Evolutionary conservation across 1,140 invertebrate species (phyloP).

Genomic region (Pseudomyrmex cubaensis): DNA sequence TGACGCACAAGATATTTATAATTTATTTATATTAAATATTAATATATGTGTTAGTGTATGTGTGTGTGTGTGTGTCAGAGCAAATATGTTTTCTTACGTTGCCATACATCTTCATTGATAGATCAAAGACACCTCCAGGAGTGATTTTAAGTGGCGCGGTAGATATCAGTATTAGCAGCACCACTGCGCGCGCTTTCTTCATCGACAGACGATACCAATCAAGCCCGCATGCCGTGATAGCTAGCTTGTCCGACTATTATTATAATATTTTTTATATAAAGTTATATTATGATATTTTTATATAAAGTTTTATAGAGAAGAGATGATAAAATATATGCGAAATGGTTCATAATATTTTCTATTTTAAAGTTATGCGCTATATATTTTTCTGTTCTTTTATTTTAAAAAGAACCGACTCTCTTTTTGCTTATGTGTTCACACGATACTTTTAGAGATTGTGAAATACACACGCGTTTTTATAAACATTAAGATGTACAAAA

Average conservation of each 20-base stretch:
- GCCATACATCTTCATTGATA: constrained; percentile 69
- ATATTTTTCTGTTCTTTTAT: not conserved
- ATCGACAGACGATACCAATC: constrained; percentile 70
- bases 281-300: not conserved
- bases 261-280: constrained; percentile 3
- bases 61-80: too few relatives aligned
- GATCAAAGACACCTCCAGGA: constrained; percentile 63
- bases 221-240: constrained; percentile 57
- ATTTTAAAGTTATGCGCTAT: constrained; percentile 39
- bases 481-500: too few relatives aligned
- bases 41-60: too few relatives aligned
- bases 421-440: not conserved
- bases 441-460: not conserved
- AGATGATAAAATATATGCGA: not conserved
- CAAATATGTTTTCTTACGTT: constrained; percentile 58
- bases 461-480: too few relatives aligned
- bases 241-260: constrained; percentile 67
- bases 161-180: constrained; percentile 70
- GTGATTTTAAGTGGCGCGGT: constrained; percentile 62
- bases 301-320: not conserved
- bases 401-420: not conserved
- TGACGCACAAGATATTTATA: too few relatives aligned
- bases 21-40: too few relatives aligned
- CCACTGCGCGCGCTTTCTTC: constrained; percentile 56
- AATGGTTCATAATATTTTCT: constrained; percentile 40